phyloP scores from a whole-genome alignment of 2,888 invertebrate species.

The Lydus trimaculatus region DNA sequence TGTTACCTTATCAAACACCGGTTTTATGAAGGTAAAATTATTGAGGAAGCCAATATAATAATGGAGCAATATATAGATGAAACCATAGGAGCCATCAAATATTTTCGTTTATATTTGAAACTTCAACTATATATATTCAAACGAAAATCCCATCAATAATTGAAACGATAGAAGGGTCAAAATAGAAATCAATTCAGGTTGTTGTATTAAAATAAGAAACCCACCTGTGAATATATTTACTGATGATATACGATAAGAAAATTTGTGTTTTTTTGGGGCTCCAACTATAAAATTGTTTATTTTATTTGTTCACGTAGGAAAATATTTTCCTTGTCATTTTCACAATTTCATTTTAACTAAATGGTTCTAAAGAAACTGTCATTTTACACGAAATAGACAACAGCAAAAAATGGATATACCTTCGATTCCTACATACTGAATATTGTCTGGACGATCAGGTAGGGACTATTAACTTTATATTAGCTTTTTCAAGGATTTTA shows the following conservation, averaged over 20 bases:
- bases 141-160: not conserved
- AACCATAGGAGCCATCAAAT: constrained; percentile 4
- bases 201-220: not conserved
- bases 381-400: not conserved
- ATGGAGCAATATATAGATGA: not conserved
- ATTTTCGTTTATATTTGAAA: not conserved
- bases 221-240: not conserved
- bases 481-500: not conserved
- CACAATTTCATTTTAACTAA: not conserved
- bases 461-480: not conserved
- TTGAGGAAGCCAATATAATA: not conserved
- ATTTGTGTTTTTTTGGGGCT: not conserved
- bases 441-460: not conserved
- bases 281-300: not conserved
- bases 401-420: not conserved
- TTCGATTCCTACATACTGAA: not conserved
- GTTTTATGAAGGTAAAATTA: not conserved
- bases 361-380: not conserved
- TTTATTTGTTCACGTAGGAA: not conserved
- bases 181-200: not conserved
- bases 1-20: not conserved
- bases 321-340: not conserved
- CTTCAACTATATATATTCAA: not conserved
- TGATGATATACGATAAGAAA: not conserved
- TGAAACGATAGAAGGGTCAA: not conserved